phyloP scores from a whole-genome alignment of 2,113 vertebrate genomes.

The Ochotona curzoniae region DNA sequence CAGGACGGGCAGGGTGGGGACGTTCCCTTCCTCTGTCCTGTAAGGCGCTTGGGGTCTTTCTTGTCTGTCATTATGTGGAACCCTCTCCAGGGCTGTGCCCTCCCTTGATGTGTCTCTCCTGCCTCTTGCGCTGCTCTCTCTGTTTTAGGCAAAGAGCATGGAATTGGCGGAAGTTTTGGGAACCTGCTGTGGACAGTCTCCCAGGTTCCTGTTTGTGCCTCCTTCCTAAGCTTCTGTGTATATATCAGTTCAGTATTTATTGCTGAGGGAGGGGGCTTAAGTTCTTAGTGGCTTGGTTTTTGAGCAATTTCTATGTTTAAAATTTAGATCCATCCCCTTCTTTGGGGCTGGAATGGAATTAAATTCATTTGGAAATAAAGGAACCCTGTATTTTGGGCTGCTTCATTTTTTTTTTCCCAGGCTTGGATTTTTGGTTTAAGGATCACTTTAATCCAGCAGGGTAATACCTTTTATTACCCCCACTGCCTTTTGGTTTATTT shows the following conservation, averaged over 20 bases:
- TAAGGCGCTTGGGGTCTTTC: background rate
- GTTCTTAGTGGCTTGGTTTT: conserved; percentile 64
- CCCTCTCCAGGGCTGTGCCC: background rate
- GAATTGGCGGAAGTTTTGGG: conserved; percentile 9
- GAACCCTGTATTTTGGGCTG: conserved; percentile 26
- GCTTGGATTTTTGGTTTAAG: conserved; percentile 43
- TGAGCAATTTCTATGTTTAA: conserved; percentile 70
- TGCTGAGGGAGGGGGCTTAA: conserved; percentile 57
- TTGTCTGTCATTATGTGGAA: background rate
- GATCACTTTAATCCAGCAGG: background rate
- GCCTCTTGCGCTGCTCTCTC: conserved; percentile 21
- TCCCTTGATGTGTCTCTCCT: background rate
- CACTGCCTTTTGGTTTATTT: conserved; percentile 28
- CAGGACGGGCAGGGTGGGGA: background rate
- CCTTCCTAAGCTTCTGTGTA: conserved; percentile 73
- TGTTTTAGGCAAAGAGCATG: conserved; percentile 40
- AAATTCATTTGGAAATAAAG: conserved; percentile 74
- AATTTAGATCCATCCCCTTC: conserved; percentile 50
- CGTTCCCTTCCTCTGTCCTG: background rate
- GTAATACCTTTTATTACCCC: background rate
- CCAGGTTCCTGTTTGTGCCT: conserved; percentile 35
- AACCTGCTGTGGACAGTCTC: conserved; percentile 31
- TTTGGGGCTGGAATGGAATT: conserved; percentile 67
- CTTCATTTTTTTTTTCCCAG: conserved; percentile 62
- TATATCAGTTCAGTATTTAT: conserved; percentile 81